These are phyloP conservation scores for Agapetus fuscipes DNA, from an alignment of 2,888 invertebrate genomes.

Conservation along the genomic window DNA sequence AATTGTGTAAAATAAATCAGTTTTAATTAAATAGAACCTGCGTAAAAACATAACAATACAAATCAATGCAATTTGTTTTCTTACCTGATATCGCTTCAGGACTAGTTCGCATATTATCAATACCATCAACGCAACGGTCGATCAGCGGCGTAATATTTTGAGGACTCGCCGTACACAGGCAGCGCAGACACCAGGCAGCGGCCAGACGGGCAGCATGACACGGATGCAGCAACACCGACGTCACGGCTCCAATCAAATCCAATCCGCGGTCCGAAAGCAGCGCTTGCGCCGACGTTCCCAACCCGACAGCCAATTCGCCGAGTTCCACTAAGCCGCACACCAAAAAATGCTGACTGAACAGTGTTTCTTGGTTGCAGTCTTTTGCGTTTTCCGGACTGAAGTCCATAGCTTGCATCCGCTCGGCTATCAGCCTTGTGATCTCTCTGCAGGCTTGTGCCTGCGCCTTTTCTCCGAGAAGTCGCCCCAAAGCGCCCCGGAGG, in stretches of 20 bases:
- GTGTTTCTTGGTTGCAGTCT: conserved; percentile 81
- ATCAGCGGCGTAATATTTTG: conserved; percentile 89
- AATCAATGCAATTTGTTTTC: no score
- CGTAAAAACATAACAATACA: no score
- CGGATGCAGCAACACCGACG: conserved; percentile 85
- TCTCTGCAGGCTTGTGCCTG: conserved; percentile 94
- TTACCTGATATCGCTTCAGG: conserved; percentile 74
- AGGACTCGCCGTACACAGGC: conserved; percentile 88
- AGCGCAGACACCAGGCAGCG: conserved; percentile 90
- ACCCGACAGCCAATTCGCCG: conserved; percentile 76
- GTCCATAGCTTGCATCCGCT: conserved; percentile 92
- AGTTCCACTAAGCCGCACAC: conserved; percentile 94
- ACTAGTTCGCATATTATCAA: conserved; percentile 83
- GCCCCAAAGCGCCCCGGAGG: conserved; percentile 81
- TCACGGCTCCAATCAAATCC: conserved; percentile 51
- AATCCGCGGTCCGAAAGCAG: conserved; percentile 80
- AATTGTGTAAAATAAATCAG: no score
- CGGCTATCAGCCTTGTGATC: conserved; percentile 81
- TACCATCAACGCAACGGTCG: conserved; percentile 78
- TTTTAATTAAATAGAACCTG: no score
- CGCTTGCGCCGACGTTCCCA: conserved; percentile 92
- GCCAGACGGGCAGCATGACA: conserved; percentile 88
- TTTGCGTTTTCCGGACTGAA: conserved; percentile 89
- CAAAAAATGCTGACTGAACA: conserved; percentile 82
- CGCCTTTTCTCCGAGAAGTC: conserved; percentile 93